Evolutionary conservation across 2,113 vertebrate genomes (phyloP).

Genomic region (Rhineura floridana): DNA sequence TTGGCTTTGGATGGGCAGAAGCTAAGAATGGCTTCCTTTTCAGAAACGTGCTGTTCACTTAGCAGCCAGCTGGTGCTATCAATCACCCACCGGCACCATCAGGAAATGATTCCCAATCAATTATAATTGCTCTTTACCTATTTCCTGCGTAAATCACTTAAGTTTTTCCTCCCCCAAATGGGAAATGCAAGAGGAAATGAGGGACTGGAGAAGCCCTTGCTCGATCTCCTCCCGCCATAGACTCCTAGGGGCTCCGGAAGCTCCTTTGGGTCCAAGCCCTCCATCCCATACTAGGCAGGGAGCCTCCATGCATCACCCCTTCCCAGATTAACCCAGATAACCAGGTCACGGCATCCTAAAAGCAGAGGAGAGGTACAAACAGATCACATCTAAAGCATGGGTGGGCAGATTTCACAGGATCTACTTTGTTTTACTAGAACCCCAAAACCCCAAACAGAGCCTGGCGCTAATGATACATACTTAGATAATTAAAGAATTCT

Average conservation of each 20-base stretch:
- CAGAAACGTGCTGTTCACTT: constrained; percentile 46
- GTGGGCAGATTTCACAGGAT: too few species aligned
- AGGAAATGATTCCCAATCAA: constrained; percentile 75
- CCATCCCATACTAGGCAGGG: not conserved
- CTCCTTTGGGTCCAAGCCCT: constrained; percentile 9
- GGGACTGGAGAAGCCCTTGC: constrained; percentile 37
- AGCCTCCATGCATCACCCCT: constrained; percentile 2
- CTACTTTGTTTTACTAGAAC: too few species aligned
- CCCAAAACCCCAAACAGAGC: too few species aligned
- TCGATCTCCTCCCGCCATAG: constrained; percentile 38
- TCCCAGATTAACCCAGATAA: not conserved
- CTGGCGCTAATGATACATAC: too few species aligned
- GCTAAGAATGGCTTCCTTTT: constrained; percentile 46
- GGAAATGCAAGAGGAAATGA: constrained; percentile 54
- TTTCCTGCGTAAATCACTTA: constrained; percentile 69
- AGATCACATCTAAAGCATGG: not conserved
- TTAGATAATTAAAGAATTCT: too few species aligned
- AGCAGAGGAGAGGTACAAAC: not conserved
- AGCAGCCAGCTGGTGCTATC: constrained; percentile 58
- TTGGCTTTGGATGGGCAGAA: constrained; percentile 12
- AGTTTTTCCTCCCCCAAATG: constrained; percentile 14
- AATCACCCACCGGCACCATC: constrained; percentile 63
- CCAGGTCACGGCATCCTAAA: not conserved
- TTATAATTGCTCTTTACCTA: constrained; percentile 75
- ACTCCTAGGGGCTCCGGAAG: not conserved